Evolutionary conservation across 2,797 vertebrate species (phyloP).

Genomic region (Pseudomugil gertrudae): DNA sequence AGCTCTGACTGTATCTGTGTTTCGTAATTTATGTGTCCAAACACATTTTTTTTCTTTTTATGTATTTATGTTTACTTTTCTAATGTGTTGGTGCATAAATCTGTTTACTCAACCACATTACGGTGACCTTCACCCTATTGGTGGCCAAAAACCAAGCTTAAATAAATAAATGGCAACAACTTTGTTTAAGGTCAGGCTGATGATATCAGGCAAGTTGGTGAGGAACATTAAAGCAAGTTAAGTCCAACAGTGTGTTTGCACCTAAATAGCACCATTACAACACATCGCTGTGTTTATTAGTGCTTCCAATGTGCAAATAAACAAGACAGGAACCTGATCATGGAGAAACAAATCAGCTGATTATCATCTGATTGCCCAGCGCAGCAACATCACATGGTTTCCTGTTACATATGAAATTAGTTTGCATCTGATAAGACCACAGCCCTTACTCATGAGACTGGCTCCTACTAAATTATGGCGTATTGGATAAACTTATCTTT

Average conservation of each 20-base stretch:
- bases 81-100: neutral
- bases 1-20: conserved; percentile 34
- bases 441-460: neutral
- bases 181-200: neutral
- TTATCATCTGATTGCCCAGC: neutral
- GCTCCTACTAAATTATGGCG: conserved; percentile 4
- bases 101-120: neutral
- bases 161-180: neutral
- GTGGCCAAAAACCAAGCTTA: neutral
- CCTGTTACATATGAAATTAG: conserved; percentile 5
- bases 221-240: neutral
- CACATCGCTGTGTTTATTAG: neutral
- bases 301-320: conserved; percentile 6
- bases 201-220: neutral
- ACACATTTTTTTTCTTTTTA: neutral
- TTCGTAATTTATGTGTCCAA: conserved; percentile 53
- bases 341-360: neutral
- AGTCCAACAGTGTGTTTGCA: neutral
- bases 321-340: neutral
- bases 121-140: neutral
- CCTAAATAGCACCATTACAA: neutral
- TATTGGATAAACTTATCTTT: neutral
- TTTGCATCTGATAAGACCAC: conserved; percentile 3
- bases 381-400: conserved; percentile 7
- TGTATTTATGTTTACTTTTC: neutral